Evolutionary conservation across 1,140 invertebrate genomes (phyloP), one percentile per base, ranked within the genome.

Genomic region (Drosophila pectinifera): DNA sequence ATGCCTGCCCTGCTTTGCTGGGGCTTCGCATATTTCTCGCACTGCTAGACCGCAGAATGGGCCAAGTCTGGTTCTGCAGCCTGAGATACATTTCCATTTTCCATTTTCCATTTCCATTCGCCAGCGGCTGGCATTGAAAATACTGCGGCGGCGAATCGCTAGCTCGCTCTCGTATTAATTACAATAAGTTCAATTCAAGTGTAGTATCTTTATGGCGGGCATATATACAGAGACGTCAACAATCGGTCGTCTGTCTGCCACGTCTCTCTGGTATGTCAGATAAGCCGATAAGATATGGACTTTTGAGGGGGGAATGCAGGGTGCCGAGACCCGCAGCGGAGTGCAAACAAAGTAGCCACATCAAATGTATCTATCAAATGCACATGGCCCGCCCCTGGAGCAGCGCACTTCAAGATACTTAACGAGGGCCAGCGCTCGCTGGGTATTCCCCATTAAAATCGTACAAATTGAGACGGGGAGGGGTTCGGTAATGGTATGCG

Each of bases 111-210:
- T 80, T 81, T 81, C 73, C n/a, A n/a, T n/a, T n/a, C n/a, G n/a
- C n/a, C 57, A 77, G 57, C 43, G 54, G 54, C 22, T 68, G 69
- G 46, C 80, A 78, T 59, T 80, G 59, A 62, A 62, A 53, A 55
- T 22, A 48, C 61, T 45, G 24, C 38, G 36, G 28, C 41, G 39
- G 28, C 59, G 42, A 69, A 54, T 70, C 7, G 54, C 34, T 46
- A 46, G 22, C 22, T 22, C 22, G 22, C 22, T 1, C 22, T 57
- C 75, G 64, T 84, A 84, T 84, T 85, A 85, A 84, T 84, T 80
- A 84, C 80, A 84, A 76, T 76, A 67, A 64, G 58, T 68, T 76
- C 81, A 77, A 84, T 84, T 85, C 55, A 79, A 86, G 67, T 84
- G 67, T 76, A 79, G 54, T 88, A 73, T 79, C 61, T 76, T 79